Base-by-base conservation (phyloP, 2,797 vertebrate genomes). In the Mionectes olivaceus region DNA sequence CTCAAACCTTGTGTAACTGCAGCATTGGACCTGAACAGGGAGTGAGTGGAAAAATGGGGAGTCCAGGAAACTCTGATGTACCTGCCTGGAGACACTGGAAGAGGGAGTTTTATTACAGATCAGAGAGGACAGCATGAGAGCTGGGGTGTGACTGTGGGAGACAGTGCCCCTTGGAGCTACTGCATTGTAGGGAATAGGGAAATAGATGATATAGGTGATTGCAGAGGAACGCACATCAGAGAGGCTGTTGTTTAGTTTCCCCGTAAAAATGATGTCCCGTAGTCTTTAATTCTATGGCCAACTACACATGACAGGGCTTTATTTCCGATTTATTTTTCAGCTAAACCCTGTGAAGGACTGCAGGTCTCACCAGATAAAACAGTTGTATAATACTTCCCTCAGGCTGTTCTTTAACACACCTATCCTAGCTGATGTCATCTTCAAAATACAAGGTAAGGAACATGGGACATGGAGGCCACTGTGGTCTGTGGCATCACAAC, bases 391-490 rank as follows among this genome's bases (percentile, higher is more conserved):
- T 50, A 99, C 98, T 81, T 99, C 99, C 73, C 98, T 99, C 57
- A 99, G 98, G 93, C 98, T 98, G 95, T 99, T 99, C 95, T 99
- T 99, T 96, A 99, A 99, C 87, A 99, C 99, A 6, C 98, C 99
- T 63, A 97, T 99, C 50, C 99, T 99, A 88, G 99, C 99, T 44
- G 99, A 99, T 96, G 99, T 99, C 95, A 99, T 99, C 97, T 99
- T 99, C 93, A 99, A 99, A 98, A 98, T 99, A 96, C 99, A 99
- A 99, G 99, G 99, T 99, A 98, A 10, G 60, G n/a, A 55, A 24
- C 17, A 6, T 5, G 41, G 35, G 33, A 81, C 56, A 17, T 3
- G 30, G 30, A 75, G 6, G 7, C 8, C n/a, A 7, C 11, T 7
- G 0, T 27, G 37, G 64, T 65, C 56, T 65, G 10, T 17, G 14